Evolutionary conservation across 2,797 vertebrate species (phyloP), one percentile per base, ranked within the genome.

Genomic region (Microtus agrestis): DNA sequence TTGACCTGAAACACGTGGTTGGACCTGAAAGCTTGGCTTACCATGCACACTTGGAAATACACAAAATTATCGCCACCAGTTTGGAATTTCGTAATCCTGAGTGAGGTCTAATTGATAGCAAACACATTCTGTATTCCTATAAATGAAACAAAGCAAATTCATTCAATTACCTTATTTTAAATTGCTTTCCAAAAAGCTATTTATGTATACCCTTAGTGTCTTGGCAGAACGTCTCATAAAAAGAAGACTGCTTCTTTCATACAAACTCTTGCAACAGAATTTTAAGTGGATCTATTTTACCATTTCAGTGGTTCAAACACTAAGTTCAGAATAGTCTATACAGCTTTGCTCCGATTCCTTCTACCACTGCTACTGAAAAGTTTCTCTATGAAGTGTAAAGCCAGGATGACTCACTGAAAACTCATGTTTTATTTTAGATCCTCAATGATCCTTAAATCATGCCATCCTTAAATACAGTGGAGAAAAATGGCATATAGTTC

Each of bases 391-490:
- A 78, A 87, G 27, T n/a, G 4, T 0, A 11, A 37, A 54, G 4
- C 59, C 1, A n/a, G 77, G 40, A 51, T 4, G 2, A 10, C 73
- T 78, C 29, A 56, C 19, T 65, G 63, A 43, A n/a, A 37, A 19
- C 31, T 74, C 51, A 29, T 40, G 8, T 69, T 79, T 51, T 63
- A 25, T 61, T 77, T 43, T 88, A 11, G 29, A 59, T 85, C 40
- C 73, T 79, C 56, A 74, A 12, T 15, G 34, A 13, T 13, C 12
- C 7, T 37, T 37, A 61, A 63, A 74, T 6, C 14, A 27, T 6
- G 4, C 43, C 23, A 4, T 91, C 13, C 40, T 63, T 6, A 12
- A 61, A 17, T 2, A 0, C 13, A 3, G 13, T 46, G 8, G 1
- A 73, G 9, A 85, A 10, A 74, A 6, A 4, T 76, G 5, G 27